Evolutionary conservation across 2,797 vertebrate species (phyloP).

Genomic region (Momotus momota): DNA sequence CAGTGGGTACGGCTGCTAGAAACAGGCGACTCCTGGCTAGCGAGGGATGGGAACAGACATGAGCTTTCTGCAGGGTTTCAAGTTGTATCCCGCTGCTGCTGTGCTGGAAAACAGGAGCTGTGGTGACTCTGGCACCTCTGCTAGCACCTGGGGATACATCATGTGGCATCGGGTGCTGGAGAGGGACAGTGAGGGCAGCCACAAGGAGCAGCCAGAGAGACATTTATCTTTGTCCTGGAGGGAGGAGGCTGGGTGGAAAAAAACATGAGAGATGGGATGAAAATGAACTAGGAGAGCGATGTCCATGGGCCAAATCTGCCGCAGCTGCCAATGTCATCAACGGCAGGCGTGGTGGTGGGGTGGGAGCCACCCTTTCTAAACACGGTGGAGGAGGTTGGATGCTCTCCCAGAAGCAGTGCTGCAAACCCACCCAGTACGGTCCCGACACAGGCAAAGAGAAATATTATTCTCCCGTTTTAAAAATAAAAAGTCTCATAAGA

Average conservation of each 20-base stretch:
- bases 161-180: neutral
- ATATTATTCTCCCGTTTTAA: slow-evolving; percentile 55
- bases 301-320: neutral
- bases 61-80: neutral
- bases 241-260: neutral
- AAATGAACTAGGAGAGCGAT: neutral
- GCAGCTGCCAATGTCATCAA: slow-evolving; percentile 69
- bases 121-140: neutral
- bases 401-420: slow-evolving; percentile 41
- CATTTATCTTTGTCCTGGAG: neutral
- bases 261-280: neutral
- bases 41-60: neutral
- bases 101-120: fast-evolving
- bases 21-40: neutral
- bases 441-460: slow-evolving; percentile 23
- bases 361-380: slow-evolving; percentile 71
- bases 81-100: neutral
- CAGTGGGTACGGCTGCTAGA: neutral
- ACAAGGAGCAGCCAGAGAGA: neutral
- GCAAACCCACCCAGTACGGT: slow-evolving; percentile 50
- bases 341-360: neutral
- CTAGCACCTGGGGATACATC: fast-evolving
- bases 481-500: slow-evolving; percentile 41
- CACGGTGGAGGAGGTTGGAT: slow-evolving; percentile 10
- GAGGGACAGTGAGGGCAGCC: fast-evolving